Evolutionary conservation across 2,113 vertebrate species (phyloP).

Genomic region (Desmodus rotundus): DNA sequence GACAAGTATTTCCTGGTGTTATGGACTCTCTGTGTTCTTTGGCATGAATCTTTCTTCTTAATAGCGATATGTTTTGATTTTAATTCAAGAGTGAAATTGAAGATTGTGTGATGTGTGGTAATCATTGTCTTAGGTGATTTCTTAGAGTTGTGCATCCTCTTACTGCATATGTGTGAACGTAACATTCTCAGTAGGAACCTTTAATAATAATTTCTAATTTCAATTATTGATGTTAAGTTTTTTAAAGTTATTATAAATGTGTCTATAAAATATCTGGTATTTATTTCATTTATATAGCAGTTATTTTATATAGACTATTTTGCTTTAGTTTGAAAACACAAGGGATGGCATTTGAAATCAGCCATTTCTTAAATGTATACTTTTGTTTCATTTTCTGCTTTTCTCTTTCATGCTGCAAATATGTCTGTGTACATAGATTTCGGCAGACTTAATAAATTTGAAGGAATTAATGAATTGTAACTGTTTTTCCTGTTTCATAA

Average conservation of each 20-base stretch:
- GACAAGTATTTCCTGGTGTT: background rate
- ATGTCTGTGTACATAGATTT: background rate
- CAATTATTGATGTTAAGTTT: background rate
- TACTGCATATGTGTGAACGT: background rate
- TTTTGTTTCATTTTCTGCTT: slow-evolving; percentile 31
- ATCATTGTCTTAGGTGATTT: background rate
- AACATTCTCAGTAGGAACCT: background rate
- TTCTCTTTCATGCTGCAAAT: background rate
- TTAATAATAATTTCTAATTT: background rate
- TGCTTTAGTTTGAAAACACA: background rate
- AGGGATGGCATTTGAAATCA: background rate
- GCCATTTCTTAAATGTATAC: background rate
- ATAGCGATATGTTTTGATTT: background rate
- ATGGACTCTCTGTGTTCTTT: background rate
- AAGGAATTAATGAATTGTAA: background rate
- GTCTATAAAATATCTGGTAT: background rate
- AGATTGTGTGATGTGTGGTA: background rate
- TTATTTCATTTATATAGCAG: background rate
- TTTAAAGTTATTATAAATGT: background rate
- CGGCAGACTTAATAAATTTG: background rate
- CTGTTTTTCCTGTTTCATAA: background rate
- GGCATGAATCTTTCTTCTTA: slow-evolving; percentile 7
- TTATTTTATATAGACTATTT: background rate
- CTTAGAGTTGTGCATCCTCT: background rate
- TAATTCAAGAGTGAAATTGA: slow-evolving; percentile 25